These are phyloP conservation scores for Xestoiulus laeticollis DNA, from an alignment of 2,888 invertebrate genomes.

Conservation along the genomic window DNA sequence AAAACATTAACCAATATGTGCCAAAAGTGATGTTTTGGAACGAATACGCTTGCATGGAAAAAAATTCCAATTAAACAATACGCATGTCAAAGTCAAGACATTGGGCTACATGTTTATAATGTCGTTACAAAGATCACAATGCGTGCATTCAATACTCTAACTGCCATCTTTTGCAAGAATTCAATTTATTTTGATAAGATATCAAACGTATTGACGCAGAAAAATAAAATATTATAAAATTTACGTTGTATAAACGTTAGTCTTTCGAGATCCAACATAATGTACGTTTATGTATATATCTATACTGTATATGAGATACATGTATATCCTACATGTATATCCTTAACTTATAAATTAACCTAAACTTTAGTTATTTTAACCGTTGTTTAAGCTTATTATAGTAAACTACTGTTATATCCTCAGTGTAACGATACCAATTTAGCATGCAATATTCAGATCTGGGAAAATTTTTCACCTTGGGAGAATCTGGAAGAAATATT, in stretches of 20 bases:
- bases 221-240: background rate
- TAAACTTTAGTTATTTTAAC: too few species aligned
- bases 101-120: background rate
- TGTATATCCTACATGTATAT: too few species aligned
- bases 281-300: too few species aligned
- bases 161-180: slow-evolving; percentile 8
- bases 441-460: too few species aligned
- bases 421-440: too few species aligned
- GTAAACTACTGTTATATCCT: too few species aligned
- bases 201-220: slow-evolving; percentile 26
- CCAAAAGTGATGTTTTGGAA: background rate
- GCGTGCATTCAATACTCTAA: background rate
- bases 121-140: background rate
- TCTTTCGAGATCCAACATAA: background rate
- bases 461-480: too few species aligned
- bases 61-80: background rate
- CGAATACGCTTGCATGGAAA: background rate
- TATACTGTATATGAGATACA: too few species aligned
- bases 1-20: background rate
- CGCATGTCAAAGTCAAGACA: background rate
- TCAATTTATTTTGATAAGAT: slow-evolving; percentile 5
- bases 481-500: too few species aligned
- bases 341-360: too few species aligned
- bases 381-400: too few species aligned
- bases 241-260: background rate